Evolutionary conservation across 2,888 invertebrate species (phyloP).

Genomic region (Gymnosoma rotundatum): DNA sequence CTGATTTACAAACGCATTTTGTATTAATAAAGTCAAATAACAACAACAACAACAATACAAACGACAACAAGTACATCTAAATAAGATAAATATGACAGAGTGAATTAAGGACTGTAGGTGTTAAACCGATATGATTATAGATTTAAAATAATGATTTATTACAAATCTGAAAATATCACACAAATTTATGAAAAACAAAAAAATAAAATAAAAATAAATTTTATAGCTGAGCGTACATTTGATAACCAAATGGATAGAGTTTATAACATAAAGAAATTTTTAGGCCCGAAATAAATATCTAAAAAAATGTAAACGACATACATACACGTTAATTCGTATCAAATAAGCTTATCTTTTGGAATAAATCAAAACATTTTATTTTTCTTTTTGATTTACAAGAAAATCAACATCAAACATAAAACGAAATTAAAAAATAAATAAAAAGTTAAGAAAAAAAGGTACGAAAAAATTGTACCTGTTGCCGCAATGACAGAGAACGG

Average conservation of each 20-base stretch:
- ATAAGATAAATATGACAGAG: constrained; percentile 52
- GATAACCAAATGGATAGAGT: not conserved
- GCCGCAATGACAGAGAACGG: constrained; percentile 51
- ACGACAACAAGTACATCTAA: not conserved
- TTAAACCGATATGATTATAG: constrained; percentile 61
- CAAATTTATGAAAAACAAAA: constrained; percentile 44
- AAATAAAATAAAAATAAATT: not conserved
- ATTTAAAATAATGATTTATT: constrained; percentile 66
- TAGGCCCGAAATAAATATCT: not conserved
- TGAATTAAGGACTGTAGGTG: constrained; percentile 60
- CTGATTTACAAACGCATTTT: constrained; percentile 55
- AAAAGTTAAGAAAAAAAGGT: constrained; percentile 4
- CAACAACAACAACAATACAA: not conserved
- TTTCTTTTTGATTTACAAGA: constrained; percentile 40
- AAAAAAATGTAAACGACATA: constrained; percentile 36
- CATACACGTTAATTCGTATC: constrained; percentile 43
- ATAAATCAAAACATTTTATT: constrained; percentile 66
- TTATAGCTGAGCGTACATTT: not conserved
- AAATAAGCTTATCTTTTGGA: constrained; percentile 62
- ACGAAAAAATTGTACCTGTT: constrained; percentile 48
- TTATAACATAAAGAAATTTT: not conserved
- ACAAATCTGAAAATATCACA: constrained; percentile 44
- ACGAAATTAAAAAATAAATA: not conserved
- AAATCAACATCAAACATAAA: too few species aligned
- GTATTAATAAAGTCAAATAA: constrained; percentile 10